phyloP scores from a whole-genome alignment of 2,113 vertebrate species.

The Petaurus breviceps region DNA sequence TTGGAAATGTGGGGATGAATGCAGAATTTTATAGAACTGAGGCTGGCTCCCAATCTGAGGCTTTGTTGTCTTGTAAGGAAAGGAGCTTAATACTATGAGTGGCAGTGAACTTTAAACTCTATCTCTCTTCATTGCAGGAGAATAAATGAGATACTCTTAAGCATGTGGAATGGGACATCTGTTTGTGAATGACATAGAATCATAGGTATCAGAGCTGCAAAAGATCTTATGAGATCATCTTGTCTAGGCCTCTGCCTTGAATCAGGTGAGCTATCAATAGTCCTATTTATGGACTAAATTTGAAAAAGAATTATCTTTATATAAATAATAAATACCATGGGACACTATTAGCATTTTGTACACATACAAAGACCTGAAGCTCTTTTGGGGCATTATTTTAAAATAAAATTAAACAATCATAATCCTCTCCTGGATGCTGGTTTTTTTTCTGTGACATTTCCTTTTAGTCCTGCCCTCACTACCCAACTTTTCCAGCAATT shows the following conservation, averaged over 20 bases:
- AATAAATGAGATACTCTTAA: background rate
- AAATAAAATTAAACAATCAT: background rate
- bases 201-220: background rate
- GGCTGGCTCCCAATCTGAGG: background rate
- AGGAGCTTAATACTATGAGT: background rate
- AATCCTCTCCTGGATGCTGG: background rate
- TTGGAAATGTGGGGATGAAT: background rate
- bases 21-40: background rate
- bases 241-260: background rate
- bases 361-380: background rate
- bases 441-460: background rate
- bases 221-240: background rate
- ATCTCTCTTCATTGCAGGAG: background rate
- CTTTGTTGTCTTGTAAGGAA: background rate
- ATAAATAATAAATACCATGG: background rate
- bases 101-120: background rate
- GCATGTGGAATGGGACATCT: background rate
- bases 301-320: background rate
- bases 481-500: background rate
- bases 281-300: background rate
- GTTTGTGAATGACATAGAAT: background rate
- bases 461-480: background rate
- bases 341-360: background rate
- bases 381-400: slow-evolving; percentile 13
- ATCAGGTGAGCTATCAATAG: background rate